Evolutionary conservation across 2,888 invertebrate species (phyloP), one percentile per base, ranked within the genome.

Genomic region (Coenonympha arcania): DNA sequence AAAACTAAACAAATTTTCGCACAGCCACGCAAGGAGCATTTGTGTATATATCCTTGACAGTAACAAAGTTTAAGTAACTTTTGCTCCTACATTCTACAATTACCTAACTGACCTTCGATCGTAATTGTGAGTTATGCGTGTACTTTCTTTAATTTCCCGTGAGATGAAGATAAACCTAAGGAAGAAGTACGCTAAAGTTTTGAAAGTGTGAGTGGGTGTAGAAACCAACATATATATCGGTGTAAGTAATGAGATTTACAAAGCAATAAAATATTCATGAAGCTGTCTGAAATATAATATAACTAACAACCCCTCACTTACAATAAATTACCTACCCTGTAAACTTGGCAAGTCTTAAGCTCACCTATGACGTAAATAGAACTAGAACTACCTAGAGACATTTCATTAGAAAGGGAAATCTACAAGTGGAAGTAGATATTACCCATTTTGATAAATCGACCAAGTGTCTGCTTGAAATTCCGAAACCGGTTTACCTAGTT

Each of bases 21-120:
- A 22, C n/a, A n/a, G n/a, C 4, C 15, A 22, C 4, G 15, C 15
- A 39, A 15, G 39, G 24, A 39, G 20, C 22, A 31, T 22, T 33
- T 31, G 31, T n/a, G 37, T 20, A 15, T 5, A 31, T 44, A 44
- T 79, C 80, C 82, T 82, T 81, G 79, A 79, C 74, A 75, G 71
- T 76, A 74, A 79, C 76, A 79, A 80, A 76, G 75, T 79, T 68
- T 63, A 62, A 60, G 54, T 65, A 39, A 64, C 74, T 73, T 66
- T 66, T 67, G 66, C 62, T 54, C 55, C n/a, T n/a, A n/a, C n/a
- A n/a, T n/a, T n/a, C n/a, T n/a, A 50, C 50, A 56, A 42, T 45
- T 37, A n/a, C n/a, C n/a, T n/a, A 49, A 48, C 16, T 26, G 49
- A 55, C 54, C 48, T 50, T 50, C 42, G 39, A 50, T 41, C 48